Conservation (phyloP, 2,797 vertebrate genomes). For the Xenops minutus region DNA sequence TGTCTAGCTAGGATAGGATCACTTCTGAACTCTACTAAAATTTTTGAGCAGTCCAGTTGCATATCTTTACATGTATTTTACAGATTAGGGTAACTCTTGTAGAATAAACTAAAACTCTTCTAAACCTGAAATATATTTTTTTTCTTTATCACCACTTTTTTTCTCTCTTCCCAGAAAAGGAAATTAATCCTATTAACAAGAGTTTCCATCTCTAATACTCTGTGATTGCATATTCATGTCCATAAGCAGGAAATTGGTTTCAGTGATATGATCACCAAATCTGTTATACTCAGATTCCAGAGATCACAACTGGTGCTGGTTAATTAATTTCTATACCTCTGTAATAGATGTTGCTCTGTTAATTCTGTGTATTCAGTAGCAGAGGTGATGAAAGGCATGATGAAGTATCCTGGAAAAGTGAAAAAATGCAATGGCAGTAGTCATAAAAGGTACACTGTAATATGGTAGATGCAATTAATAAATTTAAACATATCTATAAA, state of each 20-base stretch:
- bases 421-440: background rate
- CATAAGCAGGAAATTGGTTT: background rate
- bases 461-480: background rate
- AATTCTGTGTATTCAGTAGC: background rate
- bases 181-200: background rate
- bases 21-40: background rate
- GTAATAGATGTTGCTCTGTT: background rate
- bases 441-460: background rate
- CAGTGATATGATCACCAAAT: background rate
- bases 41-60: background rate
- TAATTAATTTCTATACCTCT: background rate
- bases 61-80: background rate
- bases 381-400: background rate
- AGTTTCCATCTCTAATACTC: background rate
- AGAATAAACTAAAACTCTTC: background rate
- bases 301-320: background rate
- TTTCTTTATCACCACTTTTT: background rate
- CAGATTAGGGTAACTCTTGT: background rate
- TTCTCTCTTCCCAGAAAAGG: background rate
- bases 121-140: background rate
- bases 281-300: background rate
- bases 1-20: background rate
- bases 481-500: background rate
- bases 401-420: background rate
- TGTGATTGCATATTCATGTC: background rate